Percentiles rank a stretch among this genome's conserved stretches.
Evolutionary conservation across 2,113 vertebrate species (phyloP).

Genomic region (Actinemys pallida): DNA sequence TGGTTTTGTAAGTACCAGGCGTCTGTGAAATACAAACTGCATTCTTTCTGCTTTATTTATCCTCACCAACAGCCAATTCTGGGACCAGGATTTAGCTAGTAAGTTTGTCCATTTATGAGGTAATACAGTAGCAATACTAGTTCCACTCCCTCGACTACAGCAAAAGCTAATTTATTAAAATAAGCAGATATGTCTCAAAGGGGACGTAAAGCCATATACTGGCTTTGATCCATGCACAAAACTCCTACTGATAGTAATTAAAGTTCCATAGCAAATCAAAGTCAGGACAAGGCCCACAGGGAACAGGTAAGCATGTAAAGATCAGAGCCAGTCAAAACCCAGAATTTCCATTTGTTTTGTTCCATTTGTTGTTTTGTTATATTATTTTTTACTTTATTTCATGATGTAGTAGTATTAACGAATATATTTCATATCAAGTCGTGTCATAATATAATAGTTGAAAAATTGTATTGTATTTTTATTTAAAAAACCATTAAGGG

Average conservation of each 20-base stretch:
- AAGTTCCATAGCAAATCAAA: not conserved
- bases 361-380: not conserved
- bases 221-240: not conserved
- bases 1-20: slow-evolving; percentile 19
- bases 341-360: not conserved
- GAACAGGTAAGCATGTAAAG: not conserved
- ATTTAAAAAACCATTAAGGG: not conserved
- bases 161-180: not conserved
- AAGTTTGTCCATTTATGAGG: not conserved
- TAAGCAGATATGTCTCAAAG: not conserved
- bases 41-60: not conserved
- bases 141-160: not conserved
- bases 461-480: not conserved
- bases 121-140: rapidly evolving
- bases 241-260: not conserved
- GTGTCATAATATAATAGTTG: not conserved
- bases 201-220: rapidly evolving
- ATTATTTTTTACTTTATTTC: rapidly evolving
- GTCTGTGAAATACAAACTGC: not conserved
- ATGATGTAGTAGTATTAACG: not conserved
- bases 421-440: not conserved
- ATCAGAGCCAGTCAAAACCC: not conserved
- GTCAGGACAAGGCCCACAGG: not conserved
- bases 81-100: not conserved
- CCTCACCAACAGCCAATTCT: not conserved